These are phyloP conservation scores for Sander vitreus DNA, from an alignment of 2,113 vertebrate species.

Conservation along the genomic window DNA sequence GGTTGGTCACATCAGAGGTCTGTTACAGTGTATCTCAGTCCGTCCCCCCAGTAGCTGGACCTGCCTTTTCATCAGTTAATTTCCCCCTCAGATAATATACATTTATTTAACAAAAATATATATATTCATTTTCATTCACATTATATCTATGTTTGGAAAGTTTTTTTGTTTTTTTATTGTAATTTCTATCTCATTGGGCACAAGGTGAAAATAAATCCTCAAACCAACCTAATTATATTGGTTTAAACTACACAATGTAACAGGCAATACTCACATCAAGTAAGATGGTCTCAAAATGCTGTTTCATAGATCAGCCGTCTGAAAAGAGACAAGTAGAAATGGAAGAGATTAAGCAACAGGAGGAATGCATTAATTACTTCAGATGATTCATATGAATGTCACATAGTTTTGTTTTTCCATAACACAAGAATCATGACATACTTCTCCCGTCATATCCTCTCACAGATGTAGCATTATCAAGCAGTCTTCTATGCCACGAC, in stretches of 20 bases:
- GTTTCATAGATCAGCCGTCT: background rate
- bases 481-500: conserved; percentile 79
- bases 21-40: background rate
- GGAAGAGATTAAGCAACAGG: background rate
- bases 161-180: background rate
- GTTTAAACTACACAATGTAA: no score
- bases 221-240: no score
- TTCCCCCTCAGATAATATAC: no score
- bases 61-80: background rate
- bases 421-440: background rate
- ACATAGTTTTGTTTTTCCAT: background rate
- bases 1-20: conserved; percentile 14
- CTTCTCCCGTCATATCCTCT: background rate
- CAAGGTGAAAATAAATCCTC: background rate
- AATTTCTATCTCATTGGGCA: background rate
- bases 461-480: conserved; percentile 86
- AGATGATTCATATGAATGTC: background rate
- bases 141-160: background rate
- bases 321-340: background rate
- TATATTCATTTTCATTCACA: background rate
- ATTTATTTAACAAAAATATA: background rate
- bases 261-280: background rate
- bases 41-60: background rate
- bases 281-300: background rate
- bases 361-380: background rate